Base-by-base conservation (phyloP, 2,797 vertebrate species). In the Staurois parvus region DNA sequence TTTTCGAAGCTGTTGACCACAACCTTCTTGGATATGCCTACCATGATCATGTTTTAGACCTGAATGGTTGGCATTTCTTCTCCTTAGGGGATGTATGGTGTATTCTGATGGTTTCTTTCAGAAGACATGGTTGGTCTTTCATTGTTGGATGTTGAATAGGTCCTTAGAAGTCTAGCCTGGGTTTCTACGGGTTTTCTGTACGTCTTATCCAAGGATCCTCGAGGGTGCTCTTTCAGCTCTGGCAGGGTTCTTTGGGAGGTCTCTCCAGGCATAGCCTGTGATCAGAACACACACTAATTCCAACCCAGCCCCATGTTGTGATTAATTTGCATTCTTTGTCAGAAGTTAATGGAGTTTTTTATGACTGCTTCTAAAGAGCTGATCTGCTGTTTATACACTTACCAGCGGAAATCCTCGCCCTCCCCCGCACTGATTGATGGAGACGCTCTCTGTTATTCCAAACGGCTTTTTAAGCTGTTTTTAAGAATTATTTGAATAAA, bases 291-390 rank as follows among this genome's bases (percentile, higher is more conserved):
- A 96, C 97, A 97, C 98, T 99, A 99, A 99, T 99, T 99, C 26
- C 97, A 96, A 96, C 97, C 95, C 96, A 96, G 97, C 97, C 97
- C 97, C 97, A 98, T 98, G 97, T 97, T 98, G 97, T 96, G 97
- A 98, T 97, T 97, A 97, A 99, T 99, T 99, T 99, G 97, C 97
- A 99, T 99, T 97, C 96, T 97, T 96, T 98, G 97, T 98, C 97
- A 97, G 96, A 97, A 98, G 96, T 97, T 99, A 98, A 99, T 99
- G 97, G 97, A 97, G 97, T 98, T 98, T 97, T 97, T 96, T 94
- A 97, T 94, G 96, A 96, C 97, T 97, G 95, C 93, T 96, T 96
- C 96, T 96, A 96, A 97, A 98, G 96, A 97, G 95, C 97, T 97
- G 96, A 96, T 97, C 97, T 98, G 97, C 98, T 98, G 97, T 98